Base-by-base conservation (phyloP, 2,113 vertebrate species). In the Zeus faber region DNA sequence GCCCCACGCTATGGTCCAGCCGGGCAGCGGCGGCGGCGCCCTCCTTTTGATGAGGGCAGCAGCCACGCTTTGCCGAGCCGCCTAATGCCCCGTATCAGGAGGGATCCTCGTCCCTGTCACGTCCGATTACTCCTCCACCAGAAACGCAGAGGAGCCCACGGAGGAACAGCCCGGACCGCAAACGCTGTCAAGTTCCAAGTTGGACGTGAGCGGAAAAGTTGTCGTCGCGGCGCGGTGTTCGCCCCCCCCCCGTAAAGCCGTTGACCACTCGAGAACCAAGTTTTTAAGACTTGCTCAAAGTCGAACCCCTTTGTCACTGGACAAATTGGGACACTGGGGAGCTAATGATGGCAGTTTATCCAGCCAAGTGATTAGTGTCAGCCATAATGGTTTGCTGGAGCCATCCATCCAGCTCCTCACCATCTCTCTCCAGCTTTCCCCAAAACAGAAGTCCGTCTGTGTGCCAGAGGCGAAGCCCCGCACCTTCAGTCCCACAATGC, bases 41-140 rank as follows among this genome's bases (percentile, higher is more conserved):
- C 39, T 53, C 65, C 47, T 58, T 73, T 53, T 77, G 79, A 82
- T 63, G 76, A n/a, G 74, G 74, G 54, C 61, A 52, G 65, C 50
- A 74, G 68, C 65, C 67, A 45, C 1, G 45, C 63, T 39, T n/a
- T 70, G 59, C 70, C 39, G 29, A 49, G 56, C 77, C 65, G 74
- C 81, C 75, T 79, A 83, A 83, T 78, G 76, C 77, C 77, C 76
- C 67, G 67, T 61, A 76, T 80, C 77, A 54, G 50, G 66, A 67
- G 56, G 59, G 63, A 81, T 81, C 75, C 74, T 79, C 76, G 72
- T 79, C 79, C 73, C 65, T 58, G 76, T 81, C 77, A 78, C 70
- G 64, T 78, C 63, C 69, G 72, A 83, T 85, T 85, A 79, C 77
- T 67, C 66, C 61, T 60, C 63, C 20, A 23, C 62, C 46, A 61